Evolutionary conservation across 2,113 vertebrate genomes (phyloP), one percentile per base, ranked within the genome.

Genomic region (Chroicocephalus ridibundus): DNA sequence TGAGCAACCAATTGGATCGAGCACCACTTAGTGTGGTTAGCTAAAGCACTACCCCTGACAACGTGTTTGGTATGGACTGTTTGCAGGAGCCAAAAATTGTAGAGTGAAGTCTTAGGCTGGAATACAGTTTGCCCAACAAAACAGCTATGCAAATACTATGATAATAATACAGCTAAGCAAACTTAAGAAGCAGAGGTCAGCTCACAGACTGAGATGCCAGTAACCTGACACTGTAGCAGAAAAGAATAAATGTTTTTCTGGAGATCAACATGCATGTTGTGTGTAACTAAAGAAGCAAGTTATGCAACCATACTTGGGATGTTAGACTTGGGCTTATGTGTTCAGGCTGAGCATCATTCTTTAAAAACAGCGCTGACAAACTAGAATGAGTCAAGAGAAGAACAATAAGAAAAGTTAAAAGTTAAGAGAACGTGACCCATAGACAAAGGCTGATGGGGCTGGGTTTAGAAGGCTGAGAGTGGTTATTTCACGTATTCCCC

Each of bases 201-300:
- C 69, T 87, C 36, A 2, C 36, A 81, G 66, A 17, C 40, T 51
- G 83, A 83, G 64, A 60, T 2, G 2, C 27, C 46, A 38, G 66
- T 64, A 82, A 76, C 34, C 14, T 58, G 44, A 42, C 54, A 58
- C 7, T 40, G 52, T 7, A 42, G 13, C 13, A 89, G 44, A 77
- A 89, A 75, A 89, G 6, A 60, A 54, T n/a, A 55, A 77, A 44
- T 18, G 2, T 27, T 84, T 83, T 75, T 57, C 58, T 85, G 55
- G 29, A n/a, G 25, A 42, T 44, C 24, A 71, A 12, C 20, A 26
- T 18, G 27, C 0, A 0, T 6, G 1, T 22, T 82, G 52, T 47
- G 31, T 40, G 31, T 34, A 64, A 40, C 26, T 72, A n/a, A 79
- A 89, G 47, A 47, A 82, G 10, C 22, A 76, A 84, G 51, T 15